phyloP scores from a whole-genome alignment of 30 jellyfish, hydroid and myxozoan species.

The Catostylus mosaicus region DNA sequence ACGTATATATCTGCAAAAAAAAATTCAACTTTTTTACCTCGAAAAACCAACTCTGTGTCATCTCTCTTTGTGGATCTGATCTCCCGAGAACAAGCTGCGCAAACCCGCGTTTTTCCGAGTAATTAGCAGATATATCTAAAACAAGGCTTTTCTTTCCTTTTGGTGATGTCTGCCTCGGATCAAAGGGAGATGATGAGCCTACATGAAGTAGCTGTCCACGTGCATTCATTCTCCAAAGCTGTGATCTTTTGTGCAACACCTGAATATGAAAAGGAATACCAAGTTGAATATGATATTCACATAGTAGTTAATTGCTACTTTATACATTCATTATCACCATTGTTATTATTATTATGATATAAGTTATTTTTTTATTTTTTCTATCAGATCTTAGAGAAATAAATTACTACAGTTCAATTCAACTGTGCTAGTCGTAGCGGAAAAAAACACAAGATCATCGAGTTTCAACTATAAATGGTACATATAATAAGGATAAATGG shows the following conservation, averaged over 20 bases:
- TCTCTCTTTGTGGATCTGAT: conserved; percentile 70
- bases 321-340: no score
- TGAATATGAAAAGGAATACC: not conserved
- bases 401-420: no score
- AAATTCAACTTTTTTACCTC: conserved; percentile 77
- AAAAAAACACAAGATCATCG: no score
- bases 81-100: conserved; percentile 81
- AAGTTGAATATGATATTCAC: not conserved
- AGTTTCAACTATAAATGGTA: no score
- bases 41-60: conserved; percentile 94
- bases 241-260: conserved; percentile 86
- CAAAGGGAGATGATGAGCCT: conserved; percentile 84
- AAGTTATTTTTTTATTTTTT: no score
- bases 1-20: no score
- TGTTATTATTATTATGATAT: no score
- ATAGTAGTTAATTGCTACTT: no score
- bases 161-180: conserved; percentile 73
- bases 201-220: conserved; percentile 89
- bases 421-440: no score
- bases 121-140: conserved; percentile 63
- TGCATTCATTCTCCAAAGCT: conserved; percentile 97
- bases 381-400: no score
- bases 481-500: no score
- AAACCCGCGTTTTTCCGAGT: conserved; percentile 54
- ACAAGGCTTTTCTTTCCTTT: conserved; percentile 68